phyloP scores from a whole-genome alignment of 2,797 vertebrate genomes.

The Diceros bicornis region DNA sequence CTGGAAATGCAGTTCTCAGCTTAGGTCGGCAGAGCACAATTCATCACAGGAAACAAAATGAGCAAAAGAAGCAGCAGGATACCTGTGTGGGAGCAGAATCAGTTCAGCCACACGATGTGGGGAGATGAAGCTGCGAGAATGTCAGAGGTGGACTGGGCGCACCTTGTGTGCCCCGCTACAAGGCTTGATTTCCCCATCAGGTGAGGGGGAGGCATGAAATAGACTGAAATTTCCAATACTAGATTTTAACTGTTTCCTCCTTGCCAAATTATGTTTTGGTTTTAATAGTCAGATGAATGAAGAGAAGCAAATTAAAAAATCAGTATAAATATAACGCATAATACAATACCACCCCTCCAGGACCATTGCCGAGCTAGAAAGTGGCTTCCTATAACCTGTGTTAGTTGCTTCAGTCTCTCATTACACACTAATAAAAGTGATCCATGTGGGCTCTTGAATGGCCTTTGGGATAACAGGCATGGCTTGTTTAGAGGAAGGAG shows the following conservation, averaged over 20 bases:
- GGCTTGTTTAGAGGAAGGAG: background rate
- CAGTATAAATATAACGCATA: background rate
- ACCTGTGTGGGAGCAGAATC: background rate
- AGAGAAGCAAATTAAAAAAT: background rate
- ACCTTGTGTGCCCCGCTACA: too few species aligned
- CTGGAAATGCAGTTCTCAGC: background rate
- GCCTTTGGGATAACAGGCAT: background rate
- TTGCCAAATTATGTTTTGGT: background rate
- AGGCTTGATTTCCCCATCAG: background rate
- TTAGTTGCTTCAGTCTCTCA: background rate
- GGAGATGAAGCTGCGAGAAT: background rate
- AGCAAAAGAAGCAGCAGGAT: background rate
- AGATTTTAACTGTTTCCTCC: background rate
- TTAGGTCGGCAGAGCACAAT: background rate
- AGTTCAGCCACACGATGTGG: background rate
- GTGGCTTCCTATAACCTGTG: too few species aligned
- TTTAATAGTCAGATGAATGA: background rate
- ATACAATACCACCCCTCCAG: background rate
- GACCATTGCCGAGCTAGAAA: background rate
- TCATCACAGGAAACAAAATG: background rate
- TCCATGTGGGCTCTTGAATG: background rate
- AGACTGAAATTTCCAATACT: background rate
- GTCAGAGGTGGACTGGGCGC: accelerated
- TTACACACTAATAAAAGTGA: background rate
- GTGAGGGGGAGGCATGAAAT: background rate